Percentiles rank a stretch among this genome's conserved stretches.
Evolutionary conservation across 2,113 vertebrate species (phyloP).

Genomic region (Syngnathus scovelli): DNA sequence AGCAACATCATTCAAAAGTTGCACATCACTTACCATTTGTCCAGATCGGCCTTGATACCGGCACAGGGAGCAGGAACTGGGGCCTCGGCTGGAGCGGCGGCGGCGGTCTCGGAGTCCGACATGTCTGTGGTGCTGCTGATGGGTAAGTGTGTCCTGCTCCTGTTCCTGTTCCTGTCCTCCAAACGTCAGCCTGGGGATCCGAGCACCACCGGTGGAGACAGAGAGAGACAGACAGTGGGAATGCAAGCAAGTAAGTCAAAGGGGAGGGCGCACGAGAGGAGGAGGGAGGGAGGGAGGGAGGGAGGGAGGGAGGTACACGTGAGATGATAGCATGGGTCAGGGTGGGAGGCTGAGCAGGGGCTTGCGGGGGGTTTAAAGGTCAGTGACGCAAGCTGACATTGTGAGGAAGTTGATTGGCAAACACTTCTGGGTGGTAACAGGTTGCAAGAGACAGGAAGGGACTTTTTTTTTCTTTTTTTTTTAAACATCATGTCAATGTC

Average conservation of each 20-base stretch:
- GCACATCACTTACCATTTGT: constrained; percentile 70
- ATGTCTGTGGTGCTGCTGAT: constrained; percentile 53
- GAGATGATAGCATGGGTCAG: constrained; percentile 20
- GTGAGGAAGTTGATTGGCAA: constrained; percentile 9
- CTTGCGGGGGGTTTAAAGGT: constrained; percentile 4
- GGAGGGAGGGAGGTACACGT: constrained; percentile 43
- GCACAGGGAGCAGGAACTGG: constrained; percentile 65
- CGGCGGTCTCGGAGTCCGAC: constrained; percentile 68
- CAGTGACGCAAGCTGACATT: constrained; percentile 32
- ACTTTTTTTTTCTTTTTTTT: background rate
- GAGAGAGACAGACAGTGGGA: constrained; percentile 30
- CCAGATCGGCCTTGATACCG: constrained; percentile 71
- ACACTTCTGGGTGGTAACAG: background rate
- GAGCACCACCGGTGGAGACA: constrained; percentile 40
- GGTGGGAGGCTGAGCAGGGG: constrained; percentile 30
- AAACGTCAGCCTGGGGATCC: constrained; percentile 42
- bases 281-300: constrained; percentile 58
- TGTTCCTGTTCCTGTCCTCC: constrained; percentile 54
- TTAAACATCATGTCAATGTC: background rate
- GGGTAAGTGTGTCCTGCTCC: constrained; percentile 30
- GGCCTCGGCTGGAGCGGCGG: constrained; percentile 57
- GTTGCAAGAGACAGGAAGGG: background rate
- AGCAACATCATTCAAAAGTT: background rate
- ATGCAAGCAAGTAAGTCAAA: constrained; percentile 30
- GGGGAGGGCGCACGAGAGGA: constrained; percentile 32